A percentile compares a stretch with the other conserved stretches of the same genome.
phyloP scores from a whole-genome alignment of 2,888 invertebrate genomes.

The Acleris laterana region DNA sequence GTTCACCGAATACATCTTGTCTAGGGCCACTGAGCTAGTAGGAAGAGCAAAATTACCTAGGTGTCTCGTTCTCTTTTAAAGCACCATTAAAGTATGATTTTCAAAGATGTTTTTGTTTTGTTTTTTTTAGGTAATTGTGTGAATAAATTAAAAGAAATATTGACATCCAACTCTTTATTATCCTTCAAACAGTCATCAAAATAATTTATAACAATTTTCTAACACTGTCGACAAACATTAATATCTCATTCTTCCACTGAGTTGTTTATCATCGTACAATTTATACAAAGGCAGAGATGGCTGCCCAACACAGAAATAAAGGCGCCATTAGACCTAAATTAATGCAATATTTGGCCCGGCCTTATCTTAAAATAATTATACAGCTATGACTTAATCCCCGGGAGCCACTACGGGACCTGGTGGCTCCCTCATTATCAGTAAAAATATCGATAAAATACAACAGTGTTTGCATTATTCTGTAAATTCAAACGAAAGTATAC shows the following conservation, averaged over 20 bases:
- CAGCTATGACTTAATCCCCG: slow-evolving; percentile 78
- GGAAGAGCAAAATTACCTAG: no score
- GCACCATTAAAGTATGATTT: no score
- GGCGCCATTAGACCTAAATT: slow-evolving; percentile 75
- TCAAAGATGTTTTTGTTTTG: not conserved
- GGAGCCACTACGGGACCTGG: slow-evolving; percentile 56
- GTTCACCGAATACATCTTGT: no score
- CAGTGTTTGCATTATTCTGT: slow-evolving; percentile 78
- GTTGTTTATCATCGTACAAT: slow-evolving; percentile 75
- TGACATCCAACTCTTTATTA: slow-evolving; percentile 86
- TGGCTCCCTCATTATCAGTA: slow-evolving; percentile 66
- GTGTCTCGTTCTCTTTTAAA: no score
- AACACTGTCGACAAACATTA: slow-evolving; percentile 84
- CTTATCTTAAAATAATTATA: slow-evolving; percentile 81
- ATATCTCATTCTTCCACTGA: slow-evolving; percentile 82
- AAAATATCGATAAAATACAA: slow-evolving; percentile 83
- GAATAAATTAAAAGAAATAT: slow-evolving; percentile 53
- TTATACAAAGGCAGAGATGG: slow-evolving; percentile 71
- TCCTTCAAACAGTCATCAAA: slow-evolving; percentile 86
- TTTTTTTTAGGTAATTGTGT: not conserved
- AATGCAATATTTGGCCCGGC: slow-evolving; percentile 85
- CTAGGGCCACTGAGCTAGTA: no score
- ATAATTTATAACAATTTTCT: slow-evolving; percentile 86
- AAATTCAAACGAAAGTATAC: slow-evolving; percentile 81
- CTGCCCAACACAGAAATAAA: slow-evolving; percentile 70